These are phyloP conservation scores for Saturnia pavonia DNA, from an alignment of 2,888 invertebrate species.

Conservation along the genomic window DNA sequence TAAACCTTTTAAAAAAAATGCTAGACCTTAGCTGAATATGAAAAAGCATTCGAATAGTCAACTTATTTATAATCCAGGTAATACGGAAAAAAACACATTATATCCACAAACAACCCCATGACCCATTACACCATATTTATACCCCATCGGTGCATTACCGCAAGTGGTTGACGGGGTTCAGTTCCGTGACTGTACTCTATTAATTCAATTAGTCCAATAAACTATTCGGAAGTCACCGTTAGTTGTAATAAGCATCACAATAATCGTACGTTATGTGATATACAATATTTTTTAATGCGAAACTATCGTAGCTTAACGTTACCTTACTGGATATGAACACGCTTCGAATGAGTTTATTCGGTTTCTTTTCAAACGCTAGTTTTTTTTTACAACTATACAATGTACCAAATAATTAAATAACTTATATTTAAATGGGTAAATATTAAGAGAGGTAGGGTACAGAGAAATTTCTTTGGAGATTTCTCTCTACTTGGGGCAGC, in stretches of 20 bases:
- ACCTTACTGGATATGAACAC: constrained; percentile 3
- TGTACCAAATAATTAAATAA: too few species aligned
- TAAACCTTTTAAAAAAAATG: too few species aligned
- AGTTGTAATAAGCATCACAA: constrained; percentile 64
- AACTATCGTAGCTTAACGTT: constrained; percentile 48
- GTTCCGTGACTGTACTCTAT: constrained; percentile 69
- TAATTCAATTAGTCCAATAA: constrained; percentile 77
- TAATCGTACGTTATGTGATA: constrained; percentile 74
- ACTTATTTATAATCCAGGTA: neutral
- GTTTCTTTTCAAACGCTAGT: neutral
- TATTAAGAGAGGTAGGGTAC: too few species aligned
- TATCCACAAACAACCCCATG: constrained; percentile 30
- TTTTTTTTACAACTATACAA: neutral
- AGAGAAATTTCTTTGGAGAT: too few species aligned
- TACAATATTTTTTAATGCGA: constrained; percentile 76
- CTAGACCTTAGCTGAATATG: too few species aligned
- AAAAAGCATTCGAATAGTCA: neutral
- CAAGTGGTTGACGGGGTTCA: constrained; percentile 31
- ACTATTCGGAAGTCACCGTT: constrained; percentile 62
- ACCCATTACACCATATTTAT: constrained; percentile 27
- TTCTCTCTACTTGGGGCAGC: too few species aligned
- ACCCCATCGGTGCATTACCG: constrained; percentile 33
- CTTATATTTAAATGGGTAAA: too few species aligned
- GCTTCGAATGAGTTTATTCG: neutral
- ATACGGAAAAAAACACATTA: constrained; percentile 8